Conservation (phyloP, 1,140 invertebrate genomes). For the Reticulitermes speratus region DNA sequence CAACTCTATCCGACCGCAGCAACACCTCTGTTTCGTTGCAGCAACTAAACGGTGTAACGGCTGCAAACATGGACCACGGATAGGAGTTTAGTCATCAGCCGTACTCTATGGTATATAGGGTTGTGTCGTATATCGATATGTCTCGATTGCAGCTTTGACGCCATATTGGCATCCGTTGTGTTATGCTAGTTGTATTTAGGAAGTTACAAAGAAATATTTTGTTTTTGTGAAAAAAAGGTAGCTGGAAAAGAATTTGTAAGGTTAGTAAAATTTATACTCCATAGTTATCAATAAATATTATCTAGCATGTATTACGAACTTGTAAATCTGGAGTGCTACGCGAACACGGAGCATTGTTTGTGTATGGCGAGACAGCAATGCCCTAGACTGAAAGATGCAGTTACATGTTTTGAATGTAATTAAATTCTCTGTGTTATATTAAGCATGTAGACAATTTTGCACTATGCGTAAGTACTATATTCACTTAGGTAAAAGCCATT, state of each 20-base stretch:
- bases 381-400: too few species aligned
- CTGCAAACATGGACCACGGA: too few species aligned
- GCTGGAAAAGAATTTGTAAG: not conserved
- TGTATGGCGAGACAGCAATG: not conserved
- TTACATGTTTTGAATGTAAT: too few species aligned
- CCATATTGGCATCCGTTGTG: not conserved
- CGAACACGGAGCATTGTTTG: not conserved
- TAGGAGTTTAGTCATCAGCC: too few species aligned
- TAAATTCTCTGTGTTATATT: too few species aligned
- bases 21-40: too few species aligned
- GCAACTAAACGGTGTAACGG: too few species aligned
- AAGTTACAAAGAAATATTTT: not conserved
- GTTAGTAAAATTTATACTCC: not conserved
- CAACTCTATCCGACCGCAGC: too few species aligned
- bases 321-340: not conserved
- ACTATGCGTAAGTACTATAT: too few species aligned
- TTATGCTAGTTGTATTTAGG: not conserved
- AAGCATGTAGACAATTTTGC: too few species aligned
- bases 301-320: not conserved
- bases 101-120: too few species aligned
- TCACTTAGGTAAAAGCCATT: too few species aligned
- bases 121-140: not conserved
- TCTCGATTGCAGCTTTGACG: not conserved
- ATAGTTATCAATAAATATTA: not conserved
- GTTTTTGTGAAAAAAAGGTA: not conserved